Percentiles rank a stretch among this genome's conserved stretches.
Conservation (phyloP, 2,797 vertebrate species). For the Rhynchotus rufescens region DNA sequence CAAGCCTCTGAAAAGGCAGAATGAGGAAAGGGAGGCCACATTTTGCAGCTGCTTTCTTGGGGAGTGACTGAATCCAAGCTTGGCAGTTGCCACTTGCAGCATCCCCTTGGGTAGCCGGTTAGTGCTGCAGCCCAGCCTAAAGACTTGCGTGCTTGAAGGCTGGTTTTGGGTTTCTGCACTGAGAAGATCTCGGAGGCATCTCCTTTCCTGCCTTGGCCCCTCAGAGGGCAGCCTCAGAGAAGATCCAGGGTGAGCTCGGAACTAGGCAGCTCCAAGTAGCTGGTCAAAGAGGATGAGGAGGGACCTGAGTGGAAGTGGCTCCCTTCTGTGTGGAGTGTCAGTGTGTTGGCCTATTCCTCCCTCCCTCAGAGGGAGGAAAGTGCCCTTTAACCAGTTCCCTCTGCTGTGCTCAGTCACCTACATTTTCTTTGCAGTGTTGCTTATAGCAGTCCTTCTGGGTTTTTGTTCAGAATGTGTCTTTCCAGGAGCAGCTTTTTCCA, state of each 20-base stretch:
- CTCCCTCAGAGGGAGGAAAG: neutral
- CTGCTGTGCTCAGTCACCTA: neutral
- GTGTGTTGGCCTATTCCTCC: neutral
- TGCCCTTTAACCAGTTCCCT: neutral
- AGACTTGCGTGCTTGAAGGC: neutral
- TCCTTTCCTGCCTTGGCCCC: neutral
- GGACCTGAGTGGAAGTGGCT: accelerated
- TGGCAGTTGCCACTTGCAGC: accelerated
- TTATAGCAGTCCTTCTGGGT: neutral
- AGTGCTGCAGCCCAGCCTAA: neutral
- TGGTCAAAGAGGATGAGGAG: neutral
- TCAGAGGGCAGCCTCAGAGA: neutral
- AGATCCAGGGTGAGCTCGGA: too few species aligned
- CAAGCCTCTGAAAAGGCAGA: neutral
- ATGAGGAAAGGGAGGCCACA: neutral
- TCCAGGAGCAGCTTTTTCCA: neutral
- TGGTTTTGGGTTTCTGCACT: neutral
- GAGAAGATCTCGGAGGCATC: accelerated
- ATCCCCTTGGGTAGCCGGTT: neutral
- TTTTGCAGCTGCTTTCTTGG: neutral
- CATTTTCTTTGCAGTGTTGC: neutral
- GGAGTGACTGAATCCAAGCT: neutral
- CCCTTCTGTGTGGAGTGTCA: neutral
- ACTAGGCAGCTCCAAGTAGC: neutral
- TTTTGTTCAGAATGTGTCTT: neutral